Base-by-base conservation (phyloP, 1,140 invertebrate genomes). In the Nephotettix cincticeps region DNA sequence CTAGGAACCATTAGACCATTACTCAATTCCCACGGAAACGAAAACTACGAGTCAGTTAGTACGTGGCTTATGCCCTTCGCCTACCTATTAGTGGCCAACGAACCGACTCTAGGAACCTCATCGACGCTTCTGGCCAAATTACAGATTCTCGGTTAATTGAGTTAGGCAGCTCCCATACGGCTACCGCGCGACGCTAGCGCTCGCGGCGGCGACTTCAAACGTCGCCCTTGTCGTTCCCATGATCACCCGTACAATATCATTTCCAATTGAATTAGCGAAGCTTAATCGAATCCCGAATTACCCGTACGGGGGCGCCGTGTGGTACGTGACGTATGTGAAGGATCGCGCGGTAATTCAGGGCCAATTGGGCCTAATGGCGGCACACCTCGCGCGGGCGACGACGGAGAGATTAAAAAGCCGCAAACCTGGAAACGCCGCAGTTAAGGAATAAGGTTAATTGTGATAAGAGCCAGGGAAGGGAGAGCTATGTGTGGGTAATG, bases 371-470 rank as follows among this genome's bases (percentile, higher is more conserved):
- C 3, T 51, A 21, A 51, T 51, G 47, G n/a, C 47, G 36, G 17
- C 6, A 6, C 36, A 17, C 36, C 17, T 11, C 47, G 4, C 47
- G 4, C 14, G 21, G 47, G 21, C 6, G 47, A 40, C 4, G 14
- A 3, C 21, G 14, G 47, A 51, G 47, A n/a, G 19, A 51, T 51
- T 51, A 51, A 51, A 51, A 51, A 51, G 14, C 47, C 47, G 47
- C 47, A 51, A 51, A 51, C 47, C 47, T 51, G 47, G 47, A 51
- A 51, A 51, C 14, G 47, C n/a, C 14, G 47, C 47, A 51, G 47
- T 51, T 51, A 51, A 51, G 21, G 47, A 51, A 51, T 51, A 51
- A 51, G 47, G 47, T 51, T 51, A 51, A 51, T 51, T 51, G 47
- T 51, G 21, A 51, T n/a, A 40, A 40, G 36, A 6, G 36, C 6